Base-by-base conservation (phyloP, 2,113 vertebrate genomes). In the Capreolus pygargus region DNA sequence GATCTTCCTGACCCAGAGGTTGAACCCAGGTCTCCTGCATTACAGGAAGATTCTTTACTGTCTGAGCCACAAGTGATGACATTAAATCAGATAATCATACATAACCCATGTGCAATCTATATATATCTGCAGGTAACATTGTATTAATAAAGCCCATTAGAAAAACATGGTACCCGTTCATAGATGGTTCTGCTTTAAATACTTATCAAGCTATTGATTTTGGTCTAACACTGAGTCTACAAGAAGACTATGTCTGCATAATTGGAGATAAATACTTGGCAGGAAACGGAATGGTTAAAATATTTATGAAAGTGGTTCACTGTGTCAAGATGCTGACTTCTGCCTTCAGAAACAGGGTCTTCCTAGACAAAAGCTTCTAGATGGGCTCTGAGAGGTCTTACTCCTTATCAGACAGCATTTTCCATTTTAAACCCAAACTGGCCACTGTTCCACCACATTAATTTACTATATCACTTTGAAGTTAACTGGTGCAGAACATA, bases 191-290 rank as follows among this genome's bases (percentile, higher is more conserved):
- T 76, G 47, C 54, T 64, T 87, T 74, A 81, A 97, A 91, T 92
- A 96, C 90, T 96, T 90, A 50, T 58, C 58, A 54, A 84, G 36
- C 54, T 79, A 92, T 55, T 94, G 64, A 74, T 90, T 92, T 87
- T 64, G 33, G 50, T 50, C 39, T 85, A 93, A 82, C 10, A 60
- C 1, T 88, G 25, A 54, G n/a, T 45, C 92, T 88, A 58, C 16
- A 76, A n/a, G 81, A 95, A 96, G 13, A 45, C 43, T 54, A 36
- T 67, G 28, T 92, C 36, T 90, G 30, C 27, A 27, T 11, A 43
- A 70, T 15, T 27, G 9, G 23, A 81, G 28, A 47, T 28, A 92
- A 58, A 25, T 6, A 45, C 14, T 28, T 83, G 21, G 28, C 58
- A 86, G 70, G 43, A 43, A 83, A 57, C 6, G 13, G 33, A 60